Conservation (phyloP, 2,113 vertebrate species). For the Otis tarda region DNA sequence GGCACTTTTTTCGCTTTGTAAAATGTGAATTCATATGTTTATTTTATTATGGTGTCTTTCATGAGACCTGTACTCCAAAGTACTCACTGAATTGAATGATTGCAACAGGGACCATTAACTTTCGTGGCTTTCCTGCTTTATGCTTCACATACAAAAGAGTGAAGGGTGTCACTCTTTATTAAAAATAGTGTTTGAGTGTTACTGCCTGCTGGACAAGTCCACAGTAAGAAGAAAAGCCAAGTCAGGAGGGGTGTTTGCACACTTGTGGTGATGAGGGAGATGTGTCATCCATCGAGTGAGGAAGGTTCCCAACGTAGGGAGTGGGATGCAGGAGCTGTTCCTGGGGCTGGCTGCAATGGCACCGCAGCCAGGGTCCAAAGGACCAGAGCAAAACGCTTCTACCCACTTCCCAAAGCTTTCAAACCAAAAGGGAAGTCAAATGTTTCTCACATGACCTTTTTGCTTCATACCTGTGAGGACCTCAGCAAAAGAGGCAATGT, state of each 20-base stretch:
- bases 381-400: not conserved
- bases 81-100: not conserved
- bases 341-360: not conserved
- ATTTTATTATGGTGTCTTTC: not conserved
- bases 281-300: not conserved
- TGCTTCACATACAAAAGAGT: not conserved
- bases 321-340: not conserved
- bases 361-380: not conserved
- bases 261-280: not conserved
- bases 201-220: not conserved
- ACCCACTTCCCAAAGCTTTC: not conserved
- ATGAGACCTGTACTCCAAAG: not conserved
- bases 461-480: not conserved
- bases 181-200: not conserved
- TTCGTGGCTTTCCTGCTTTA: not conserved
- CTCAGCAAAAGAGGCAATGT: not conserved
- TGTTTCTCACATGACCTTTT: not conserved
- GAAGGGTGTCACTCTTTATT: not conserved
- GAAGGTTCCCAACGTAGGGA: rapidly evolving
- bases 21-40: not conserved
- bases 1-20: not conserved
- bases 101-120: not conserved
- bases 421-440: not conserved
- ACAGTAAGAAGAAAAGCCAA: not conserved
- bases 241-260: not conserved